Evolutionary conservation across 2,888 invertebrate genomes (phyloP).

Genomic region (Nomada fabriciana): DNA sequence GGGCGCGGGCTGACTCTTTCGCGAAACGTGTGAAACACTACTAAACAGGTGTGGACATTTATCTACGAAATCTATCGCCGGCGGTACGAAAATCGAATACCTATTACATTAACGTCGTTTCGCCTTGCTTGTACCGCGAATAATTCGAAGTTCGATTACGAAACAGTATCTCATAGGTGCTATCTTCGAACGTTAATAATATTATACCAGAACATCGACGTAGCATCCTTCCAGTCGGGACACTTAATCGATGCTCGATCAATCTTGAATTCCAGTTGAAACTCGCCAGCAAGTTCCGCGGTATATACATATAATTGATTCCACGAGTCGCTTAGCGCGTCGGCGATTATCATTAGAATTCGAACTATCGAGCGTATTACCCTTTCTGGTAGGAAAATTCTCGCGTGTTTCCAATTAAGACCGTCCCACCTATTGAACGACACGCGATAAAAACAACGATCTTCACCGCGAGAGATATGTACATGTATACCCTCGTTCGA

Average conservation of each 20-base stretch:
- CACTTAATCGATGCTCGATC: not conserved
- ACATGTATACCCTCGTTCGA: not conserved
- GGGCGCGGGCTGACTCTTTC: not conserved
- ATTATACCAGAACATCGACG: not conserved
- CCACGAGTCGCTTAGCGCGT: not conserved
- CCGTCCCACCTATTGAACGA: not conserved
- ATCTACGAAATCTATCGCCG: conserved; percentile 3
- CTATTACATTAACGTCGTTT: not conserved
- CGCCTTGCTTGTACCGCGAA: not conserved
- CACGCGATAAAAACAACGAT: not conserved
- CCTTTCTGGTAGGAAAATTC: conserved; percentile 1
- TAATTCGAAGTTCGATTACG: not conserved
- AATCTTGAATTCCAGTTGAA: not conserved
- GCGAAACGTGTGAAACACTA: conserved; percentile 19
- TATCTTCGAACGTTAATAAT: not conserved
- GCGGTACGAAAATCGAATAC: not conserved
- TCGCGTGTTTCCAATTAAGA: not conserved
- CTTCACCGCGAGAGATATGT: not conserved
- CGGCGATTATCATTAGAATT: not conserved
- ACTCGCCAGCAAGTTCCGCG: not conserved
- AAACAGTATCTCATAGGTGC: not conserved
- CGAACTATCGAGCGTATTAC: not conserved
- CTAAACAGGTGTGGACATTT: conserved; percentile 27
- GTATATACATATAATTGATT: not conserved
- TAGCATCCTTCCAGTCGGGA: no score